A percentile compares a stretch with the other conserved stretches of the same genome.
phyloP scores from a whole-genome alignment of 2,888 invertebrate genomes.

The Cordilura impudica region DNA sequence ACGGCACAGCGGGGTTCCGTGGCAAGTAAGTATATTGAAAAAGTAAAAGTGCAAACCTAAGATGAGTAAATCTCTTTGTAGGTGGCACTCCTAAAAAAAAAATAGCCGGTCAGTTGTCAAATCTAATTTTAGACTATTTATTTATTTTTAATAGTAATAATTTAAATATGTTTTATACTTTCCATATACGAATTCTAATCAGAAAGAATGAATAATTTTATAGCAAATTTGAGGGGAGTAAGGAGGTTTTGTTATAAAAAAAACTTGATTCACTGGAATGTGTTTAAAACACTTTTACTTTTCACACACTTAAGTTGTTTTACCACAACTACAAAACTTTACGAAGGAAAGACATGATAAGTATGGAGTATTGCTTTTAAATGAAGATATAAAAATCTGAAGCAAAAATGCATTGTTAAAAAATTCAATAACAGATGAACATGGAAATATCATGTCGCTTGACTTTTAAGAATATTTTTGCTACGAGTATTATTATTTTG shows the following conservation, averaged over 20 bases:
- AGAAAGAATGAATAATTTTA: background rate
- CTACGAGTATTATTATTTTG: too few relatives aligned
- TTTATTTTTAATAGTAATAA: too few relatives aligned
- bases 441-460: too few relatives aligned
- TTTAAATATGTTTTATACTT: too few relatives aligned
- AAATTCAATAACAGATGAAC: too few relatives aligned
- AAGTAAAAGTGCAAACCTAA: background rate
- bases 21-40: constrained; percentile 79
- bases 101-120: background rate
- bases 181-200: too few relatives aligned
- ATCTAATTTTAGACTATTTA: constrained; percentile 44
- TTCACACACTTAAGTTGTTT: constrained; percentile 31
- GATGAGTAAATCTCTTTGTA: background rate
- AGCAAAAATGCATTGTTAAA: too few relatives aligned
- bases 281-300: constrained; percentile 38
- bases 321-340: constrained; percentile 17
- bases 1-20: constrained; percentile 92
- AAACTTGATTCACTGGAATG: constrained; percentile 31
- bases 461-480: background rate
- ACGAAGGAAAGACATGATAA: background rate
- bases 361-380: constrained; percentile 3
- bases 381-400: background rate
- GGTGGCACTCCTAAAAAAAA: background rate
- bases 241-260: constrained; percentile 11
- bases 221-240: background rate